Evolutionary conservation across 2,113 vertebrate species (phyloP).

Genomic region (Microcebus griseorufus): DNA sequence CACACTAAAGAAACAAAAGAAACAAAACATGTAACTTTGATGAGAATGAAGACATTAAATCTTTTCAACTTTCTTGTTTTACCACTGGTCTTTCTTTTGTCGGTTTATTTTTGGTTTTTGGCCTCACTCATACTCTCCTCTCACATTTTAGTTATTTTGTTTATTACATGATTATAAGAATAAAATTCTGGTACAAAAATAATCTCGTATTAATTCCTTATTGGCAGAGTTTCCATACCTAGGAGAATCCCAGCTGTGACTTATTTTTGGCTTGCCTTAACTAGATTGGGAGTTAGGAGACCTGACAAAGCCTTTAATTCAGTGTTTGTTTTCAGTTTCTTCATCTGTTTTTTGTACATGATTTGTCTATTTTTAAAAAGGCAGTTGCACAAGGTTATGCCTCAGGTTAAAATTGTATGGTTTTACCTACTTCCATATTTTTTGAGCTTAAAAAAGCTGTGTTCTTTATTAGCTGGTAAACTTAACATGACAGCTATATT

Average conservation of each 20-base stretch:
- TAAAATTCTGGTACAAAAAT: slow-evolving; percentile 60
- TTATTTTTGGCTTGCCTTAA: slow-evolving; percentile 52
- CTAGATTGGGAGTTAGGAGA: slow-evolving; percentile 10
- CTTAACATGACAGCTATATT: slow-evolving; percentile 13
- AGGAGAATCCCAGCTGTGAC: slow-evolving; percentile 39
- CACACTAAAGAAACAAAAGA: background rate
- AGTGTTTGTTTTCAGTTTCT: slow-evolving; percentile 16
- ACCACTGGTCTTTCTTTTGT: background rate
- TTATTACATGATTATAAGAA: slow-evolving; percentile 52
- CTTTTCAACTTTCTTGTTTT: slow-evolving; percentile 17
- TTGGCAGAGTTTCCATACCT: slow-evolving; percentile 52
- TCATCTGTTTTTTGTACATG: background rate
- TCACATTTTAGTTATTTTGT: slow-evolving; percentile 44
- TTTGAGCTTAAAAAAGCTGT: slow-evolving; percentile 27
- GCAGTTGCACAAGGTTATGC: background rate
- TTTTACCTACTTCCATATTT: background rate
- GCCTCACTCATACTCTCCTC: slow-evolving; percentile 22
- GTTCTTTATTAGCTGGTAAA: slow-evolving; percentile 12
- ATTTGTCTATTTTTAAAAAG: slow-evolving; percentile 10
- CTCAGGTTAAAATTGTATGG: background rate
- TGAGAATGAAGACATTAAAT: background rate
- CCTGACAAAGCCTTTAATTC: slow-evolving; percentile 27
- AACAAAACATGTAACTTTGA: background rate
- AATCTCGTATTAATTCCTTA: slow-evolving; percentile 68
- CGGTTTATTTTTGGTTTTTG: background rate